Conservation (phyloP, 2,888 invertebrate genomes). For the Eupelmus urozonus region DNA sequence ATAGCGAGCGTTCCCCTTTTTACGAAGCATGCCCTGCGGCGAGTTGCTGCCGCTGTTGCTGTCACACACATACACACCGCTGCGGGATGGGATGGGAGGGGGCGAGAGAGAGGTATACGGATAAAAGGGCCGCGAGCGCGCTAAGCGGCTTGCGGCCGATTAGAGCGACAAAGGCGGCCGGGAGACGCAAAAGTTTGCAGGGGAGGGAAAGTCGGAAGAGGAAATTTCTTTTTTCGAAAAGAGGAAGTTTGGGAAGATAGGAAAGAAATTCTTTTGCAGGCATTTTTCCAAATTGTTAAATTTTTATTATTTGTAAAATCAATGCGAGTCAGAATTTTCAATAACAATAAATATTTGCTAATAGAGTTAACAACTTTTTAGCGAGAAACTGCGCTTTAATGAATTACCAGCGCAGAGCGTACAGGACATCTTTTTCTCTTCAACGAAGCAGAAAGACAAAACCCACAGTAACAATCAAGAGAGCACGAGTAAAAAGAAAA, state of each 20-base stretch:
- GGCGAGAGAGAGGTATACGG: conserved; percentile 27
- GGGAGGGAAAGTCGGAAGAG: not conserved
- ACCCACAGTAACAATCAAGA: not conserved
- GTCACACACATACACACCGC: not conserved
- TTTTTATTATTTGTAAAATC: too few relatives aligned
- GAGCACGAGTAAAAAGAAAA: conserved; percentile 1
- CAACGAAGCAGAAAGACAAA: not conserved
- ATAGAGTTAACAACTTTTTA: too few relatives aligned
- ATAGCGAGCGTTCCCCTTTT: not conserved
- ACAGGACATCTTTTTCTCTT: not conserved
- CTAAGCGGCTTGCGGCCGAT: conserved; percentile 73
- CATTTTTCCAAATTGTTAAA: too few relatives aligned
- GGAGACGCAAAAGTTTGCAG: not conserved
- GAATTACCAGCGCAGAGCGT: too few relatives aligned
- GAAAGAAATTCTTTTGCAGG: too few relatives aligned
- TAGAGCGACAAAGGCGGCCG: conserved; percentile 61
- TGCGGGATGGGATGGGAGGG: not conserved
- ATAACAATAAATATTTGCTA: too few relatives aligned
- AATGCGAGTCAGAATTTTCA: too few relatives aligned
- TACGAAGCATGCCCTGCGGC: not conserved
- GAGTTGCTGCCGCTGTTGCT: not conserved
- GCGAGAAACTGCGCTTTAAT: too few relatives aligned
- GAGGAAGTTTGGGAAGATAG: too few relatives aligned
- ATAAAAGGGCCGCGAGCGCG: conserved; percentile 61
- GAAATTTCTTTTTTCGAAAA: not conserved